phyloP scores from a whole-genome alignment of 2,797 vertebrate species.

The Siniperca scherzeri region DNA sequence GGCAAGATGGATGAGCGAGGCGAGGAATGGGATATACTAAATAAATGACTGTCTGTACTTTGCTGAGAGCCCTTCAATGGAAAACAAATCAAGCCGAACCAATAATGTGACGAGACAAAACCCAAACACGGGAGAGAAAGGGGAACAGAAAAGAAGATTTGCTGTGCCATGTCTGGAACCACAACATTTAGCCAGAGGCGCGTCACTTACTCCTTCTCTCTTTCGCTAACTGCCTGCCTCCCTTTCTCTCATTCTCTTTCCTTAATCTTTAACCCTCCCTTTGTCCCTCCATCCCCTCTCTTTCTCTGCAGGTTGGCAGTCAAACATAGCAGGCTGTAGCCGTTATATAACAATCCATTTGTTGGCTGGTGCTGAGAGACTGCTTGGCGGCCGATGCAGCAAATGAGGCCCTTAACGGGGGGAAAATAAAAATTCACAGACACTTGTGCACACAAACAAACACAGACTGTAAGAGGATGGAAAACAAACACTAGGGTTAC shows the following conservation, averaged over 20 bases:
- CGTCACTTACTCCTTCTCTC: constrained; percentile 51
- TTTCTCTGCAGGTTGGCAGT: constrained; percentile 70
- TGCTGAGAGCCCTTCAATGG: constrained; percentile 63
- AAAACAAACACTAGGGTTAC: constrained; percentile 54
- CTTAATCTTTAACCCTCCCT: constrained; percentile 60
- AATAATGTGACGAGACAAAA: constrained; percentile 73
- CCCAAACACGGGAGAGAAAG: constrained; percentile 54
- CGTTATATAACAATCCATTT: constrained; percentile 74
- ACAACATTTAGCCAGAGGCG: constrained; percentile 72
- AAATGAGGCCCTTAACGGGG: constrained; percentile 46
- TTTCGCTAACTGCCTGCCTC: constrained; percentile 46
- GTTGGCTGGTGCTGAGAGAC: constrained; percentile 52
- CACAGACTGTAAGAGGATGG: constrained; percentile 54
- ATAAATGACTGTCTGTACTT: constrained; percentile 67
- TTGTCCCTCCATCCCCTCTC: constrained; percentile 44
- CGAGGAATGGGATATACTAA: constrained; percentile 46
- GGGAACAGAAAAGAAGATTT: constrained; percentile 70
- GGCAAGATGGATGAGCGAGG: constrained; percentile 27
- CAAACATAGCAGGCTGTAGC: constrained; percentile 60
- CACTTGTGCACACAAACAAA: constrained; percentile 55
- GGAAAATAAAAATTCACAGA: constrained; percentile 46
- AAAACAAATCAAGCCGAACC: constrained; percentile 71
- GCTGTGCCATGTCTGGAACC: constrained; percentile 70
- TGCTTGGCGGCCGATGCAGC: constrained; percentile 45
- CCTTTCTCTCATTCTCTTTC: constrained; percentile 39